Evolutionary conservation across 2,888 invertebrate species (phyloP), one percentile per base, ranked within the genome.

Genomic region (Axea sp.): DNA sequence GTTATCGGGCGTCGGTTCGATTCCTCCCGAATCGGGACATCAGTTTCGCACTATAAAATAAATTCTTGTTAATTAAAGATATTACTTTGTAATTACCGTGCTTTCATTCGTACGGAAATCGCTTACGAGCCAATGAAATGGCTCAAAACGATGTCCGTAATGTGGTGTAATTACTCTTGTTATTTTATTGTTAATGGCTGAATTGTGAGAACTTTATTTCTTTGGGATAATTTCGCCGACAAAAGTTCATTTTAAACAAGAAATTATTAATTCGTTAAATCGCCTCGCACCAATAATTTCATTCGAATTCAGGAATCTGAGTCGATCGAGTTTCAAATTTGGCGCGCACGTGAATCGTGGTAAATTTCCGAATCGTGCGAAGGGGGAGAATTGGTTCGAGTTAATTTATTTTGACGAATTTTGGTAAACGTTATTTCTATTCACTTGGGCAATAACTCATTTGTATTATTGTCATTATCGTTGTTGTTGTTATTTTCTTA

Each of bases 41-140:
- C 37, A 31, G 62, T 62, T 69, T 62, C 47, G 47, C 53, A 28
- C 57, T 49, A 35, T 64, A 64, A 71, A 64, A 71, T 62, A 71
- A 71, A 71, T 64, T 31, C 33, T 71, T 55, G 64, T 57, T 72
- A 72, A 72, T 72, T 72, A 49, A 72, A 72, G 64, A 55, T 57
- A 62, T 72, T 57, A 47, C 35, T 72, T 64, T 43, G 57, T 64
- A 72, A 72, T 72, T 72, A 57, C 71, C 37, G 53, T 43, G 30
- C 55, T 72, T 72, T 72, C 59, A 64, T 72, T 64, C 41, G 26
- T 24, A 24, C 35, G 51, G 71, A 64, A 72, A 72, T 64, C 41
- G 51, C 64, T 64, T 55, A 30, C 26, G 57, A 64, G 49, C 71
- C 64, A 64, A 72, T 64, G 49, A 64, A 71, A 71, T 15, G 55